A percentile compares a stretch with the other conserved stretches of the same genome.
These are phyloP conservation scores for Ivindomyrus marchei DNA, from an alignment of 2,113 vertebrate genomes.

Conservation along the genomic window DNA sequence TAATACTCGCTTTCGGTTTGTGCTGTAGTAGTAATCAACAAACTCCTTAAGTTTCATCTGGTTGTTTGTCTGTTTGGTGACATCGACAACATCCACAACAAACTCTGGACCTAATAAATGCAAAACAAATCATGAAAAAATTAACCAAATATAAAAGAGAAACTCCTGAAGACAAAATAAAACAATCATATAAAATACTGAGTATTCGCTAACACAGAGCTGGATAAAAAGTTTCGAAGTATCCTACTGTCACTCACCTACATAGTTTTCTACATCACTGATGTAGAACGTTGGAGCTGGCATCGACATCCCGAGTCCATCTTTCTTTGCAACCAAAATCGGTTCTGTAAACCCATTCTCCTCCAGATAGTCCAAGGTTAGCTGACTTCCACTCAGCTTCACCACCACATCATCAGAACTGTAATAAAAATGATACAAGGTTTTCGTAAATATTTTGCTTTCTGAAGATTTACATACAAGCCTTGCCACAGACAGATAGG, in stretches of 20 bases:
- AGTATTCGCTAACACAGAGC: neutral
- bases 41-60: constrained; percentile 98
- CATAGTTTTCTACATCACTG: constrained; percentile 94
- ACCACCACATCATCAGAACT: constrained; percentile 89
- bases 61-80: constrained; percentile 91
- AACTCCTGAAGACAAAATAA: neutral
- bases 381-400: constrained; percentile 78
- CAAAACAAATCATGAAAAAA: neutral
- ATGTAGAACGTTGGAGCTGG: constrained; percentile 92
- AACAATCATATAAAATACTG: neutral
- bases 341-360: constrained; percentile 89
- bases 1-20: constrained; percentile 93
- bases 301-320: constrained; percentile 80
- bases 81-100: constrained; percentile 85
- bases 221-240: neutral
- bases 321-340: constrained; percentile 87
- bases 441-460: neutral
- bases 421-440: constrained; percentile 24
- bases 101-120: constrained; percentile 75
- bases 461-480: neutral
- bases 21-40: constrained; percentile 97
- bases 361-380: constrained; percentile 82
- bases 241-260: constrained; percentile 63
- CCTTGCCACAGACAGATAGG: neutral
- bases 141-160: neutral